Base-by-base conservation (phyloP, 2,113 vertebrate species). In the Xerus inauris region DNA sequence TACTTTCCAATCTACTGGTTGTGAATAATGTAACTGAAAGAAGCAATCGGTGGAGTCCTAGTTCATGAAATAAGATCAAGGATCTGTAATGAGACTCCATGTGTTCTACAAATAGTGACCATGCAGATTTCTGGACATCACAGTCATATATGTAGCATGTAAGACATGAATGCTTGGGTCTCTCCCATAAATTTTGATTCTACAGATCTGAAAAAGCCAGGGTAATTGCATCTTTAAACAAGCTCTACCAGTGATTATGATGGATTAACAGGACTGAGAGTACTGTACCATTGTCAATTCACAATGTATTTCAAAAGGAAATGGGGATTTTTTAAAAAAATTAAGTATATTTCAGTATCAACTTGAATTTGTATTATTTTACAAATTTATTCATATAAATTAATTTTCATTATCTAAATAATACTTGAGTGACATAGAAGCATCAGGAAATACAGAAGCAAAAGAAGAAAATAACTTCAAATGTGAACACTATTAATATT, bases 311-410 rank as follows among this genome's bases (percentile, higher is more conserved):
- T 67, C 47, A 45, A 67, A 77, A 94, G 59, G 38, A 73, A 28
- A 12, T 65, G 51, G 40, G 17, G 6, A 59, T 64, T 38, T 64
- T 80, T 90, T 6, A 2, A 51, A 95, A 94, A 54, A 59, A 40
- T 45, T 72, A 80, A 47, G 26, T 47, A 17, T 85, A 42, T 38
- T 87, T 89, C 28, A 85, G 3, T 10, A 73, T 64, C 67, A 8
- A 75, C 88, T 71, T 86, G 59, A 91, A 89, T 93, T 86, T 45
- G 59, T 84, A 67, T 28, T 57, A 13, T 88, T 87, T 42, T 75
- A 72, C 26, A 3, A 77, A 67, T 72, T 65, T 86, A 69, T 83
- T 26, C 7, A 57, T 32, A 45, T 69, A 59, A 72, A 87, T 32
- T 86, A 40, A 28, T 51, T 88, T 94, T 86, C 67, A 77, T 83